Conservation (phyloP, 2,888 invertebrate genomes). For the Neoscelio sp. region DNA sequence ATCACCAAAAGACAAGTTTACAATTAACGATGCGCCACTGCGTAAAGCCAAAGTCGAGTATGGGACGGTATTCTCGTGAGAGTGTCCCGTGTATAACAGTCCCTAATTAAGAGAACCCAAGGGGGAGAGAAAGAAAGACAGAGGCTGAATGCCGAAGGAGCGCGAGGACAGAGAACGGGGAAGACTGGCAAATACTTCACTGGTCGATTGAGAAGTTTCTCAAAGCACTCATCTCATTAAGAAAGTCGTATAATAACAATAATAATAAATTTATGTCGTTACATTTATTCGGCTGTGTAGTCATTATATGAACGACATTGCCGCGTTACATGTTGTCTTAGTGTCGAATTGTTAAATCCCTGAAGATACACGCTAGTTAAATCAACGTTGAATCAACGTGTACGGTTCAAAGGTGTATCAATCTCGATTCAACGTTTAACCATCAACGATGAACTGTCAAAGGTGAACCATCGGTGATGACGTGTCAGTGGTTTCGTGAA, state of each 20-base stretch:
- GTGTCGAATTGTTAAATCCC: constrained; percentile 12
- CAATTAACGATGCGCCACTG: constrained; percentile 70
- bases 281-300: constrained; percentile 46
- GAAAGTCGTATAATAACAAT: constrained; percentile 52
- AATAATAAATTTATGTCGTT: constrained; percentile 53
- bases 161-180: constrained; percentile 20
- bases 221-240: constrained; percentile 60
- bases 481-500: too few species aligned
- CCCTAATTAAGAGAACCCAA: constrained; percentile 70
- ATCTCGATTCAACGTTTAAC: constrained; percentile 2
- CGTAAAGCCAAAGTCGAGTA: constrained; percentile 49
- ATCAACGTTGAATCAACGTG: too few species aligned
- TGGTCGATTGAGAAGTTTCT: constrained; percentile 54
- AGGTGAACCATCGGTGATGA: too few species aligned
- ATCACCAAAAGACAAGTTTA: constrained; percentile 71
- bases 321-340: constrained; percentile 12
- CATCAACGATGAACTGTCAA: too few species aligned
- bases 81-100: constrained; percentile 59
- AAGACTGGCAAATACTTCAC: constrained; percentile 25
- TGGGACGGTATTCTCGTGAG: constrained; percentile 64
- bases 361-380: constrained; percentile 26
- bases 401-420: too few species aligned
- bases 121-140: constrained; percentile 22
- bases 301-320: constrained; percentile 38
- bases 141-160: neutral